A percentile compares a stretch with the other conserved stretches of the same genome.
phyloP scores from a whole-genome alignment of 2,888 invertebrate genomes.

The Polymixis lichenea region DNA sequence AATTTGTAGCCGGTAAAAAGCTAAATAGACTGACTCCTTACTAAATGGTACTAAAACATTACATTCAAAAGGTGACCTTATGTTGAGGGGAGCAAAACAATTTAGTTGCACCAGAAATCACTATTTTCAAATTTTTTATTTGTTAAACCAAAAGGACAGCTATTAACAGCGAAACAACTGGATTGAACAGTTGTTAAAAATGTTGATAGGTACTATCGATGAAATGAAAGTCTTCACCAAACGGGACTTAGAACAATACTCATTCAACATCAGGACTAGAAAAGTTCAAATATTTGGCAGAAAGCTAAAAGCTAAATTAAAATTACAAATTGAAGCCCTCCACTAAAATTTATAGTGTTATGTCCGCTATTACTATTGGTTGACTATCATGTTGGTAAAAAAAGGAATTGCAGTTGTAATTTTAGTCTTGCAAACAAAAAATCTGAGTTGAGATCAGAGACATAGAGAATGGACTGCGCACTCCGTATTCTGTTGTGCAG shows the following conservation, averaged over 20 bases:
- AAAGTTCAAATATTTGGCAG: not conserved
- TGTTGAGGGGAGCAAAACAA: not conserved
- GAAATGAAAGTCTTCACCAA: not conserved
- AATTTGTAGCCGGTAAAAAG: too few species aligned
- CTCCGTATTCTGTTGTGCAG: too few species aligned
- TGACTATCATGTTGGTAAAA: too few species aligned
- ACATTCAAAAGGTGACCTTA: not conserved
- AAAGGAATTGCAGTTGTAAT: too few species aligned
- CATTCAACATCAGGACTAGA: not conserved
- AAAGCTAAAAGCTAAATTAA: slow-evolving; percentile 28
- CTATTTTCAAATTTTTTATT: too few species aligned
- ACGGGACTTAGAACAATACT: not conserved
- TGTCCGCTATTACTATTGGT: slow-evolving; percentile 50
- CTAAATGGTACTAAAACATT: not conserved
- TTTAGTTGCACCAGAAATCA: too few species aligned
- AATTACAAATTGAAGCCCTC: slow-evolving; percentile 57
- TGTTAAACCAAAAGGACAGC: too few species aligned
- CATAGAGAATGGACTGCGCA: too few species aligned
- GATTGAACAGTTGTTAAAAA: not conserved
- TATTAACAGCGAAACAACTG: too few species aligned
- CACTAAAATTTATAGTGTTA: slow-evolving; percentile 65
- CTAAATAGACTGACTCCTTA: too few species aligned
- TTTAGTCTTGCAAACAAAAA: too few species aligned
- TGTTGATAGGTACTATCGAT: not conserved
- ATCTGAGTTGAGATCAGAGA: too few species aligned